Base-by-base conservation (phyloP, 2,888 invertebrate species). In the Orthonychiurus folsomi region DNA sequence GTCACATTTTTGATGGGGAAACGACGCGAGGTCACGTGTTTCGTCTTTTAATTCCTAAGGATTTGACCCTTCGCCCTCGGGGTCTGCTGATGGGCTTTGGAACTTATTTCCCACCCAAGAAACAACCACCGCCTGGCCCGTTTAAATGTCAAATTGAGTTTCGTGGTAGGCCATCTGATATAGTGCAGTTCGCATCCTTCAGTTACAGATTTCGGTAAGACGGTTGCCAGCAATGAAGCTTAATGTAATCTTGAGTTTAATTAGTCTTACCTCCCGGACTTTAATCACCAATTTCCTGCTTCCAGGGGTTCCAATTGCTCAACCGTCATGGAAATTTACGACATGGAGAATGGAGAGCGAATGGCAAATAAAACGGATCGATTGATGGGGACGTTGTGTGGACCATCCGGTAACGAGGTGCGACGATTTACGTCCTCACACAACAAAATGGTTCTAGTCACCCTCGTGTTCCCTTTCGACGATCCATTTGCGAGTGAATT, bases 121-220 rank as follows among this genome's bases (percentile, higher is more conserved):
- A 62, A 37, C 56, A 65, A 9, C 58, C 61, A 20, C 66, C 64
- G 66, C 59, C 79, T 83, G 61, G 81, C 81, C 64, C 79, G 81
- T 61, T 80, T 81, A 84, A 83, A 74, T 87, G 87, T 74, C 81
- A 82, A n/a, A 81, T 87, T 73, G 81, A 83, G 69, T 81, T 87
- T 69, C 77, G 83, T 20, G 88, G 87, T 18, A 80, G 82, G 52
- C 78, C 81, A 26, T 82, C 84, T 27, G 87, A 88, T 74, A 84
- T 87, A 61, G 85, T 87, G 66, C 86, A 86, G 79, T 82, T 87
- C 66, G 84, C 86, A 24, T 79, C 87, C 68, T 84, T 86, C 78
- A 87, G 86, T 79, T 87, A 86, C 80, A 84, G 85, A 78, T 81
- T 87, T 78, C 85, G 85, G 87, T 86, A 79, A 78, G n/a, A n/a